Base-by-base conservation (phyloP, 1,140 invertebrate genomes). In the Asobara japonica region DNA sequence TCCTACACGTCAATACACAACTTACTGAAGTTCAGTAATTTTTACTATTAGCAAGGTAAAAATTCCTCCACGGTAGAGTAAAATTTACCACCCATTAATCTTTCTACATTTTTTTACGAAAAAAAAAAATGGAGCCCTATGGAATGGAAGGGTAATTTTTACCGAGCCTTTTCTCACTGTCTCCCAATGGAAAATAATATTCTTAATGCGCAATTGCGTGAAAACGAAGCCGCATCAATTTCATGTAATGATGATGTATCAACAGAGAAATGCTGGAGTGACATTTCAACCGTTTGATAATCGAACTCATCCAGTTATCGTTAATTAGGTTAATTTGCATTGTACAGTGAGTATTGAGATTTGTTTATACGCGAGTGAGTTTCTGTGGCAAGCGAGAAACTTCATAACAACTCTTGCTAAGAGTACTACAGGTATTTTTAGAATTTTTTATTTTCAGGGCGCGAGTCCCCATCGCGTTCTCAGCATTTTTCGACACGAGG, bases 261-360 rank as follows among this genome's bases (percentile, higher is more conserved):
- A 16, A 2, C 62, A n/a, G 22, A 45, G 11, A 48, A 48, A 48
- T 33, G n/a, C 29, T n/a, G n/a, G 29, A 65, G 30, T 33, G 62
- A 31, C 29, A 27, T 31, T 18, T 62, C 8, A 31, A 31, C n/a
- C 62, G 36, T 65, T 65, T 51, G 25, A 27, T 45, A 45, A 68
- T 68, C 65, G 41, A 36, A 62, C 11, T 8, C 16, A 31, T 45
- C 38, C 27, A 13, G 25, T 68, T 45, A 45, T 68, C 36, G 29
- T 41, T 68, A 68, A 68, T 68, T 68, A 68, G 65, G 65, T 68
- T 68, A 68, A 68, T 68, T 45, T 29, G 25, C 18, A 27, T 25
- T 51, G 31, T 48, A 45, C 65, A 41, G 25, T 67, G 11, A 48
- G 6, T 45, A 67, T 48, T 45, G 36, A 29, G 38, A 8, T 33